Evolutionary conservation across 2,113 vertebrate genomes (phyloP).

Genomic region (Microcebus ravelobensis): DNA sequence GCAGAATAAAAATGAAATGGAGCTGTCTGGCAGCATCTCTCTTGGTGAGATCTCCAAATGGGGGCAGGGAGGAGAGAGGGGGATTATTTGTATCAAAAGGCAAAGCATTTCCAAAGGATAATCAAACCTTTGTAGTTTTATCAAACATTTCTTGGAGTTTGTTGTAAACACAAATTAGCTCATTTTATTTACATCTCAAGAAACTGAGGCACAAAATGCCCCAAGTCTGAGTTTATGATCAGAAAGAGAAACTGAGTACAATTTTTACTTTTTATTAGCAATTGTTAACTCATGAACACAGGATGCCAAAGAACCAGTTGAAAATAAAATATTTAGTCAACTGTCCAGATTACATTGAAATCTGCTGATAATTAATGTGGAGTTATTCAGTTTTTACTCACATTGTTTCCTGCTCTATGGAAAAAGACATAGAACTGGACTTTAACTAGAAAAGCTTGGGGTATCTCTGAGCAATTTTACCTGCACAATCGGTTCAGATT

Average conservation of each 20-base stretch:
- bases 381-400: neutral
- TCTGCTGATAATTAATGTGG: neutral
- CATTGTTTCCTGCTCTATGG: neutral
- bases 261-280: neutral
- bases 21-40: slow-evolving; percentile 44
- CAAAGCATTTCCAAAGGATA: slow-evolving; percentile 29
- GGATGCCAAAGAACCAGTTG: neutral
- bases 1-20: slow-evolving; percentile 64
- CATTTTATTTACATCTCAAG: neutral
- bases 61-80: neutral
- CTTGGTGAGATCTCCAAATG: slow-evolving; percentile 54
- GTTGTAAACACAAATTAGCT: neutral
- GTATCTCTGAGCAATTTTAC: neutral
- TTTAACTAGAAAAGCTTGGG: neutral
- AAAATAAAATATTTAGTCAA: neutral
- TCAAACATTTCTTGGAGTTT: neutral
- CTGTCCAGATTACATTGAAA: neutral
- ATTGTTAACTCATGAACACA: neutral
- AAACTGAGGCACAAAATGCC: neutral
- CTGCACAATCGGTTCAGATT: slow-evolving; percentile 24
- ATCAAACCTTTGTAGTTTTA: neutral
- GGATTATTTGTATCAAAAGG: neutral
- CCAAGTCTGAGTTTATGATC: neutral
- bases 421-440: neutral
- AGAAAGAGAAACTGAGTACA: neutral